Conservation (phyloP, 2,888 invertebrate genomes). For the Phoenoteleia sp. region DNA sequence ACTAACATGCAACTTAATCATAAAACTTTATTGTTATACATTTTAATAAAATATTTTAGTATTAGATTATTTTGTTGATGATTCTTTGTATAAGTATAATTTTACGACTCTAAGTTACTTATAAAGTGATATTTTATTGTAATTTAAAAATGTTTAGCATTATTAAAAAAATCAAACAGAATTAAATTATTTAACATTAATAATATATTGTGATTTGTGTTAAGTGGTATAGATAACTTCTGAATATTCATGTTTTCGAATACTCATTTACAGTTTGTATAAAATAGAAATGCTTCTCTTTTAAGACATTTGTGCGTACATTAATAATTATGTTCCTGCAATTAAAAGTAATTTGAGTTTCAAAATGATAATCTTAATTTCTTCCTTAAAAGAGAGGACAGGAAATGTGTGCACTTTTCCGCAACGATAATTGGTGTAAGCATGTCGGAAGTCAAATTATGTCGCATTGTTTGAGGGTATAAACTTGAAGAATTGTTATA, state of each 20-base stretch:
- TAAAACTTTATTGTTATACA: not conserved
- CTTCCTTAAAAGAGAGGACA: conserved; percentile 50
- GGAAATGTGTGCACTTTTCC: conserved; percentile 67
- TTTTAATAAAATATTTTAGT: not conserved
- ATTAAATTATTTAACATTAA: not conserved
- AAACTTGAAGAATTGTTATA: conserved; percentile 41
- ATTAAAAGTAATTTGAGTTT: conserved; percentile 56
- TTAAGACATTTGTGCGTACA: not conserved
- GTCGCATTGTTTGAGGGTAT: conserved; percentile 45
- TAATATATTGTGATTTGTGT: not conserved
- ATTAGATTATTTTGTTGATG: no score
- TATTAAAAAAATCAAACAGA: no score
- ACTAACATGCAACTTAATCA: no score
- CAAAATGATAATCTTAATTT: conserved; percentile 54
- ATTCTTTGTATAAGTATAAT: no score
- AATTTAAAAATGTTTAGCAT: no score
- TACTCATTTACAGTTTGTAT: not conserved
- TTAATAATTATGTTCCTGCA: conserved; percentile 22
- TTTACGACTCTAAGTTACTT: no score
- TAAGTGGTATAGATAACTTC: not conserved
- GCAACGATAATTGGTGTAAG: conserved; percentile 56
- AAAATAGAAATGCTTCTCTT: not conserved
- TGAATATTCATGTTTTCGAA: no score
- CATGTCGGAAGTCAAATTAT: conserved; percentile 56
- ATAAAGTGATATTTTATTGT: no score